Percentiles rank a stretch among this genome's conserved stretches.
These are phyloP conservation scores for Psittacus erithacus DNA, from an alignment of 2,113 vertebrate genomes.

Conservation along the genomic window DNA sequence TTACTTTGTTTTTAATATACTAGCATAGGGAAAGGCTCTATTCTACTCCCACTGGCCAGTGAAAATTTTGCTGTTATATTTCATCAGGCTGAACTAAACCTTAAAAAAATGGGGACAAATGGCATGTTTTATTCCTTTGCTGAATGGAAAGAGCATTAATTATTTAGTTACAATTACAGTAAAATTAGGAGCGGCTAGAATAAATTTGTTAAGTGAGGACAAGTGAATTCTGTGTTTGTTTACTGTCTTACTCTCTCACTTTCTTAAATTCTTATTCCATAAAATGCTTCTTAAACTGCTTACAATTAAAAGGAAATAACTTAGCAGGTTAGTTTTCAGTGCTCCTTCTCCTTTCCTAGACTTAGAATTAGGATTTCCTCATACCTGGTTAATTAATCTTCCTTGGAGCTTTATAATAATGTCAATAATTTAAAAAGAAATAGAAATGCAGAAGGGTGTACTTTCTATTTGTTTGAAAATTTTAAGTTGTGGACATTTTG, in stretches of 20 bases:
- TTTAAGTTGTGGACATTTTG: not conserved
- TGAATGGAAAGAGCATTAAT: not conserved
- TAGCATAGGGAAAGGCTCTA: not conserved
- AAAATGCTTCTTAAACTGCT: not conserved
- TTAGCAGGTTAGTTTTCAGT: constrained; percentile 9
- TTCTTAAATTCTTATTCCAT: not conserved
- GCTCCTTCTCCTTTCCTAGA: not conserved
- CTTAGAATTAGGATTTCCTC: not conserved
- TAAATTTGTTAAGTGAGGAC: not conserved
- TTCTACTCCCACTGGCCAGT: not conserved
- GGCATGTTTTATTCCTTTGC: not conserved
- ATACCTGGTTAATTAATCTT: not conserved
- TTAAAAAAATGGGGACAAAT: not conserved
- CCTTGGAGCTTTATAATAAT: not conserved
- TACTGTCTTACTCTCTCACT: not conserved
- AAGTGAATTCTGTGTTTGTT: not conserved
- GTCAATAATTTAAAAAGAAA: not conserved
- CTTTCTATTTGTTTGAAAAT: not conserved
- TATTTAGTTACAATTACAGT: not conserved
- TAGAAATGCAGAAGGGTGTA: not conserved
- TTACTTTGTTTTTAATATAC: not conserved
- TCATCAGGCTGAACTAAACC: not conserved
- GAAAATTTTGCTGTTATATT: not conserved
- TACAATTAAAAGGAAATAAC: not conserved
- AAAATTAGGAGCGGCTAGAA: not conserved